These are phyloP conservation scores for Phengaris alcon DNA, from an alignment of 2,888 invertebrate species.

Conservation along the genomic window DNA sequence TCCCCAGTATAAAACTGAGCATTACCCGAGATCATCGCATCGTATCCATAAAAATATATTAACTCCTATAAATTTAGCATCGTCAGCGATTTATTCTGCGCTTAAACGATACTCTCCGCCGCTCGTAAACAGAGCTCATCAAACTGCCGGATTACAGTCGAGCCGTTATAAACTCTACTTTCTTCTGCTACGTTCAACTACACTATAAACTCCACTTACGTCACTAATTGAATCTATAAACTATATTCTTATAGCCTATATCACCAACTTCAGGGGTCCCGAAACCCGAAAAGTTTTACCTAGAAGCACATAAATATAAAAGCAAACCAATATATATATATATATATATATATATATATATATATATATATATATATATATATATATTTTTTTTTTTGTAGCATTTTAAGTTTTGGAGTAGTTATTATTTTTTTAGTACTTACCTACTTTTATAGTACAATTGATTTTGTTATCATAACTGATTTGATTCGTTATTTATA, in stretches of 20 bases:
- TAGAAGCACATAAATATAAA: no score
- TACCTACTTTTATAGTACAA: no score
- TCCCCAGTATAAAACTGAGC: slow-evolving; percentile 31
- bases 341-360: no score
- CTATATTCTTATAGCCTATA: not conserved
- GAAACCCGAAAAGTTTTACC: not conserved
- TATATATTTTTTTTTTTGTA: no score
- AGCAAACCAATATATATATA: no score
- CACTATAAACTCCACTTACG: not conserved
- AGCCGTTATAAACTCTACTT: slow-evolving; percentile 51
- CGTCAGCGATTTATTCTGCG: slow-evolving; percentile 69
- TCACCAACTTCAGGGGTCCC: not conserved
- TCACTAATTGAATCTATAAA: slow-evolving; percentile 12
- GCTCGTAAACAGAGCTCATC: slow-evolving; percentile 68
- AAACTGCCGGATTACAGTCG: slow-evolving; percentile 59
- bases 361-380: no score
- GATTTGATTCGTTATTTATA: no score
- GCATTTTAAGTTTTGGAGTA: no score
- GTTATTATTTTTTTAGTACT: no score
- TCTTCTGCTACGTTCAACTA: slow-evolving; percentile 38
- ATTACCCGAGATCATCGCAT: slow-evolving; percentile 35
- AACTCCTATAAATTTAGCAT: slow-evolving; percentile 69
- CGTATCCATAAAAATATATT: slow-evolving; percentile 67
- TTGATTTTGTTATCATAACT: no score
- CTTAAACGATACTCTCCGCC: slow-evolving; percentile 61